Evolutionary conservation across 1,140 invertebrate species (phyloP), one percentile per base, ranked within the genome.

Genomic region (Anthonomus grandis): DNA sequence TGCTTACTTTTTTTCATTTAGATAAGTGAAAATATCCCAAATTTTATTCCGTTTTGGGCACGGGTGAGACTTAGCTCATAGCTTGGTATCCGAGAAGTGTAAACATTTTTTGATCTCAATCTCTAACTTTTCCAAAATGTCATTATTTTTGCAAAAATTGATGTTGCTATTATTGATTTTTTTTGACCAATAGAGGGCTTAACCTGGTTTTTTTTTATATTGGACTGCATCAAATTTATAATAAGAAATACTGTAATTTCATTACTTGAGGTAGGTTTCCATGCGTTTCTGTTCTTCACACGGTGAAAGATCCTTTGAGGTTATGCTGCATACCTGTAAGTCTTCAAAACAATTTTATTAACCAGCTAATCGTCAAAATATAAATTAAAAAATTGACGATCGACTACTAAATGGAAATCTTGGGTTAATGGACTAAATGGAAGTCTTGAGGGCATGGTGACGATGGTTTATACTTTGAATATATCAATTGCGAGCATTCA

Each of bases 151-250:
- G 37, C 37, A 12, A 39, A 12, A 39, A 39, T 6, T 12, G 27
- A n/a, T 31, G 27, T 31, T 6, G n/a, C 27, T 31, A 31, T 31
- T 8, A 31, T 31, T 6, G 37, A 39, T n/a, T 17, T 39, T 39
- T 15, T 39, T 39, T 39, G 37, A 39, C 37, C 37, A 39, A 15
- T 39, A 13, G 37, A 39, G 37, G 5, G 37, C 37, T 39, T n/a
- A 39, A 9, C 17, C 13, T 6, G 37, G 5, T 39, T 12, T 31
- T 31, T 8, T 31, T 31, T 31, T 31, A 31, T 12, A 15, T 12
- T 9, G 5, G 37, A 39, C 37, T 39, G 37, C 37, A 39, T 39
- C 10, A 13, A 39, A 39, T 39, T 39, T 39, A 39, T 39, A 5
- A 15, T 17, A 39, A 39, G 13, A 39, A 39, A 39, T 13, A 39